These are phyloP conservation scores for Phyllostomus discolor DNA, from an alignment of 2,113 vertebrate species.

Conservation along the genomic window DNA sequence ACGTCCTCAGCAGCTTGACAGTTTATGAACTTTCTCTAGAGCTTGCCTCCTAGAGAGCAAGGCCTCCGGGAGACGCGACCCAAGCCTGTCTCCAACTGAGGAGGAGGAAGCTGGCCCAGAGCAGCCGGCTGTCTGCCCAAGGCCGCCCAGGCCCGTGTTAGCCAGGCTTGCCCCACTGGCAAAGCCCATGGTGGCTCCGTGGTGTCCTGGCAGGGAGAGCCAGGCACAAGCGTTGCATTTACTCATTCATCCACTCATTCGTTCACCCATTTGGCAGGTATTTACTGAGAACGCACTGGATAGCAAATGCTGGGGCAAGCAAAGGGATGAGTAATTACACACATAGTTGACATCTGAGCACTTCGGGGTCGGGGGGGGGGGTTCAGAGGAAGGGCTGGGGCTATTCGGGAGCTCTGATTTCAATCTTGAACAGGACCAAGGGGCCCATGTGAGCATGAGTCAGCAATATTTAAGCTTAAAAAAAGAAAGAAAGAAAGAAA, in stretches of 20 bases:
- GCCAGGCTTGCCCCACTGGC: neutral
- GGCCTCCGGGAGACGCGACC: neutral
- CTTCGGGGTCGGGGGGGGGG: neutral
- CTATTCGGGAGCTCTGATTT: neutral
- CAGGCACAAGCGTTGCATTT: too few species aligned
- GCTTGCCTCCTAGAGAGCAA: neutral
- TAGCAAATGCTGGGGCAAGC: neutral
- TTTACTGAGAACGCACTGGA: neutral
- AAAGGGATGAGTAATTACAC: neutral
- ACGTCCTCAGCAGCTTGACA: neutral
- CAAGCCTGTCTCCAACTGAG: neutral
- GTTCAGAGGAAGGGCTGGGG: neutral
- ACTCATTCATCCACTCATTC: neutral
- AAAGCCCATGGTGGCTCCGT: neutral
- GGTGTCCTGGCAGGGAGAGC: rapidly evolving
- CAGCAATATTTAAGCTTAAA: neutral
- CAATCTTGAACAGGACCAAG: neutral
- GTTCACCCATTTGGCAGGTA: neutral
- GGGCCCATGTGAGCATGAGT: rapidly evolving
- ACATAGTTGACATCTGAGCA: too few species aligned
- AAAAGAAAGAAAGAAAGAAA: neutral
- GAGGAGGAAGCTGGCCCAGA: neutral
- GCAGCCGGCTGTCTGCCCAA: neutral
- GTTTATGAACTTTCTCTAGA: neutral
- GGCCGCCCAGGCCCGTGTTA: neutral